Percentiles rank a stretch among this genome's conserved stretches.
These are phyloP conservation scores for Oophaga pumilio DNA, from an alignment of 2,113 vertebrate species.

Conservation along the genomic window DNA sequence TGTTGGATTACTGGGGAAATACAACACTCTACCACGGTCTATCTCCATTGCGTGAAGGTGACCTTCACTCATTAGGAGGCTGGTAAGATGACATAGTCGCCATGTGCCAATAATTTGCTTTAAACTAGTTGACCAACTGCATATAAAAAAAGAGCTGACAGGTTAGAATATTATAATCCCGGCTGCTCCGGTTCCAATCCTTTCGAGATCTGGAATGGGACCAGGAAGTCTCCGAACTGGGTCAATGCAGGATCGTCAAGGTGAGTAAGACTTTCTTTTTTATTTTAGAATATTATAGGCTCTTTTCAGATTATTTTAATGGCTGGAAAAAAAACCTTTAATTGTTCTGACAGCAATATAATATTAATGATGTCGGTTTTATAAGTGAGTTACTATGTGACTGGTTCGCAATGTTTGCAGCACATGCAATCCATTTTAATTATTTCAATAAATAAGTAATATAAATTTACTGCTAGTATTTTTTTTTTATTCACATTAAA, in stretches of 20 bases:
- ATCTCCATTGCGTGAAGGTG: not conserved
- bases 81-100: not conserved
- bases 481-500: slow-evolving; percentile 8
- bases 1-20: not conserved
- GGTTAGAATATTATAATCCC: too few species aligned
- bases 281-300: too few species aligned
- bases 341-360: not conserved
- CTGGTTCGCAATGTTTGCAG: not conserved
- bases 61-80: not conserved
- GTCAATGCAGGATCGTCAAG: too few species aligned
- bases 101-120: not conserved
- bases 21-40: not conserved
- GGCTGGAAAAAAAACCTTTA: not conserved
- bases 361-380: not conserved
- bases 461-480: not conserved
- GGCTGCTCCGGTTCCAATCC: too few species aligned
- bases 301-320: too few species aligned
- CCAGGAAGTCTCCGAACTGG: too few species aligned
- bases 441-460: slow-evolving; percentile 31
- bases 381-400: not conserved
- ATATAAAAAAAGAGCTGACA: too few species aligned
- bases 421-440: not conserved
- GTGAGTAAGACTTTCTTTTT: too few species aligned
- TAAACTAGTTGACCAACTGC: too few species aligned
- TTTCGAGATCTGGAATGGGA: too few species aligned